phyloP scores from a whole-genome alignment of 2,113 vertebrate species.

The Oreochromis tanganicae region DNA sequence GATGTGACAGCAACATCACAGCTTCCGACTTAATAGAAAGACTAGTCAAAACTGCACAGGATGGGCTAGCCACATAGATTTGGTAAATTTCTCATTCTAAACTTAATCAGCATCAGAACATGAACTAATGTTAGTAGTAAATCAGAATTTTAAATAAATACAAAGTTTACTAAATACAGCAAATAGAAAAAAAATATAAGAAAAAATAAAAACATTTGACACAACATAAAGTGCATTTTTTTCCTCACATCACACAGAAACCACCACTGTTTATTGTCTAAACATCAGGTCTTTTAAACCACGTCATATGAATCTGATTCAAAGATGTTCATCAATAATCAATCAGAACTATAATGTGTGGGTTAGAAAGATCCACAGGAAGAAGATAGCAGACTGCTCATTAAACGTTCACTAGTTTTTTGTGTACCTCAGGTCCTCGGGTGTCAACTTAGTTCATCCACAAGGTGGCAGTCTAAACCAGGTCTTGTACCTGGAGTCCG shows the following conservation, averaged over 20 bases:
- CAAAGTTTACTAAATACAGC: conserved; percentile 41
- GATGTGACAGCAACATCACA: conserved; percentile 17
- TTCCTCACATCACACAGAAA: conserved; percentile 18
- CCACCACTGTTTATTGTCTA: conserved; percentile 14
- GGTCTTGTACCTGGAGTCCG: neutral
- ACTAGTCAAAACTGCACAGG: conserved; percentile 10
- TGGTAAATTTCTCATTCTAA: conserved; percentile 20
- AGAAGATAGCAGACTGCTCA: neutral
- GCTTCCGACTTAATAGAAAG: conserved; percentile 4
- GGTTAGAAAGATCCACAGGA: neutral
- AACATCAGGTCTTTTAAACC: neutral
- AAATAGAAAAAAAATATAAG: conserved; percentile 18
- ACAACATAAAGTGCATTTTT: conserved; percentile 71
- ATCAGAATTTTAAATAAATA: conserved; percentile 7
- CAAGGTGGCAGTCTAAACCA: conserved; percentile 49
- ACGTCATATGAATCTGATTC: neutral
- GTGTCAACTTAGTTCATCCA: conserved; percentile 18
- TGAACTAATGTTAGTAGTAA: neutral
- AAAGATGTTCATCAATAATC: neutral
- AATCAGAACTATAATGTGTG: neutral
- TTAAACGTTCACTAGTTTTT: neutral
- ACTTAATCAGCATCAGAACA: neutral
- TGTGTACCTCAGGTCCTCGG: neutral
- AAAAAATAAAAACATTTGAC: conserved; percentile 23
- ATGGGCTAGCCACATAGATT: conserved; percentile 6